Evolutionary conservation across 2,113 vertebrate genomes (phyloP).

Genomic region (Reinhardtius hippoglossoides): DNA sequence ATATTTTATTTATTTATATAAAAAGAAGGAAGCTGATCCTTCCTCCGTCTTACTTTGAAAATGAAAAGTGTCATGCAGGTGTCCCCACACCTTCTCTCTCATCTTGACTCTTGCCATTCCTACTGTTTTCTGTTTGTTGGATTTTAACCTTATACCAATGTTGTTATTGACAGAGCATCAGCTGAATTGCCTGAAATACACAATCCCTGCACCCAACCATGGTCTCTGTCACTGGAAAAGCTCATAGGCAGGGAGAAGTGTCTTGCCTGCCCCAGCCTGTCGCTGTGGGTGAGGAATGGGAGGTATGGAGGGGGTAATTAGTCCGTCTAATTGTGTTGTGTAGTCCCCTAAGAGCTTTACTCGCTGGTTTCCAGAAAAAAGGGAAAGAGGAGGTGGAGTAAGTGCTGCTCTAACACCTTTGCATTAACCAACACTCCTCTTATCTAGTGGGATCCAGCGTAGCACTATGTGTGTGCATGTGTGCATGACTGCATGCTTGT

Average conservation of each 20-base stretch:
- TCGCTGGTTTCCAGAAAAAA: conserved; percentile 15
- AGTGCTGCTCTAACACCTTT: conserved; percentile 49
- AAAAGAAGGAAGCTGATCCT: not conserved
- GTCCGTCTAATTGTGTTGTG: conserved; percentile 71
- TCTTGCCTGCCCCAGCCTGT: conserved; percentile 70
- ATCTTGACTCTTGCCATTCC: not conserved
- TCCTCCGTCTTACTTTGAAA: not conserved
- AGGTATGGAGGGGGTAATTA: conserved; percentile 74
- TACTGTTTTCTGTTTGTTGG: not conserved
- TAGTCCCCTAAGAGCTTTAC: conserved; percentile 37
- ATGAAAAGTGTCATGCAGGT: not conserved
- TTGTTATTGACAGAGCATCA: not conserved
- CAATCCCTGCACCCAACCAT: not conserved
- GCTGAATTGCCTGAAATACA: not conserved
- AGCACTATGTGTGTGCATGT: conserved; percentile 12
- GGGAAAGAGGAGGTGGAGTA: conserved; percentile 34
- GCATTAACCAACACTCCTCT: conserved; percentile 28
- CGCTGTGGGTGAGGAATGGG: conserved; percentile 57
- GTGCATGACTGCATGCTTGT: conserved; percentile 38
- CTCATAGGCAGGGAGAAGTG: conserved; percentile 14
- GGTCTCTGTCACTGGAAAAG: conserved; percentile 13
- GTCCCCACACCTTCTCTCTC: too few species aligned
- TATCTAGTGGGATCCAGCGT: conserved; percentile 25
- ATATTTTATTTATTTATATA: not conserved
- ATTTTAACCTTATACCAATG: not conserved